Conservation (phyloP, 2,888 invertebrate genomes). For the Apamea monoglypha region DNA sequence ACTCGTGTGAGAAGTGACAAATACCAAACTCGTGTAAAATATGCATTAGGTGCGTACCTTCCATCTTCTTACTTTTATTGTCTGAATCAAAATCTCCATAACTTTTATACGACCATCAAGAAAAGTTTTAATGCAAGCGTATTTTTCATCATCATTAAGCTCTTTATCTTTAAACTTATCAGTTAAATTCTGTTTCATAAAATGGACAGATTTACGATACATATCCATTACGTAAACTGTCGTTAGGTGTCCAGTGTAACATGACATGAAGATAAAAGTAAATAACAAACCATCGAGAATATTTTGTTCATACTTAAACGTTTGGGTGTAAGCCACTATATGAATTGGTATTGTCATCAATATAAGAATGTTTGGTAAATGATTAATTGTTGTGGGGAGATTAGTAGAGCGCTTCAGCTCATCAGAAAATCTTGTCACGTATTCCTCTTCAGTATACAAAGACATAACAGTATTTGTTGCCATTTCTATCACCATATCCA, state of each 20-base stretch:
- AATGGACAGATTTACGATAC: neutral
- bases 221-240: neutral
- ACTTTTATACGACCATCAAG: neutral
- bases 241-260: neutral
- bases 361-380: neutral
- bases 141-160: neutral
- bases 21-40: no score
- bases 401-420: neutral
- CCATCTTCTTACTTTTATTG: neutral
- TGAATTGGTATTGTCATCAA: neutral
- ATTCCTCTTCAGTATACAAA: constrained; percentile 1
- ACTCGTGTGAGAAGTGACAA: no score
- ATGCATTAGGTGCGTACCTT: neutral
- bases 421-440: neutral
- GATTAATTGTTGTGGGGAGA: neutral
- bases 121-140: neutral
- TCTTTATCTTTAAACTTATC: neutral
- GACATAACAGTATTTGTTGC: neutral
- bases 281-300: neutral
- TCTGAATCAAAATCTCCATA: neutral
- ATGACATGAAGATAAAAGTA: neutral
- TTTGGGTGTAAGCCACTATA: neutral
- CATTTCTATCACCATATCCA: neutral
- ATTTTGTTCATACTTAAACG: neutral
- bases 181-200: neutral